Conservation (phyloP, 2,797 vertebrate species). For the Xerus rutilus region DNA sequence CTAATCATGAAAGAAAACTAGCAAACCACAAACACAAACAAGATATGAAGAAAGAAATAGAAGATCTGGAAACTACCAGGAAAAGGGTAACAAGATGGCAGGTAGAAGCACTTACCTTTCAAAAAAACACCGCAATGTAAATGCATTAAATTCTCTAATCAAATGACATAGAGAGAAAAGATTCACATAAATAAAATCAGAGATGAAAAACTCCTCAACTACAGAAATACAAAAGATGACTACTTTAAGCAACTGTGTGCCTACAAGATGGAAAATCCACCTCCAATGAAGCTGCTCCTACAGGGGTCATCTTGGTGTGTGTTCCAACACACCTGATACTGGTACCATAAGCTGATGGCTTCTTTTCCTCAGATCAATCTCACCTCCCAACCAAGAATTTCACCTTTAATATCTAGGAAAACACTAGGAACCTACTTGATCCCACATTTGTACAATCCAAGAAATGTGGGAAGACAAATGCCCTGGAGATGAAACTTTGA, state of each 20-base stretch:
- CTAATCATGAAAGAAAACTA: not conserved
- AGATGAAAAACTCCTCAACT: not conserved
- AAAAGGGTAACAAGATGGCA: not conserved
- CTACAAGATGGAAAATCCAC: not conserved
- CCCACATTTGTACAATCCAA: not conserved
- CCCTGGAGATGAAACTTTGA: not conserved
- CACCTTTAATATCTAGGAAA: not conserved
- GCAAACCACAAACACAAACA: not conserved
- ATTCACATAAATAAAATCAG: not conserved
- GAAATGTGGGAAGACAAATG: not conserved
- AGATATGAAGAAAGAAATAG: not conserved
- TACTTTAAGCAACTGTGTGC: not conserved
- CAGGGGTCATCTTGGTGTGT: not conserved
- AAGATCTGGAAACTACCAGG: not conserved
- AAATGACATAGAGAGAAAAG: not conserved
- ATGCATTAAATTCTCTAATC: not conserved
- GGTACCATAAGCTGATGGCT: not conserved
- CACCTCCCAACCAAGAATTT: not conserved
- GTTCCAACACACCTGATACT: not conserved
- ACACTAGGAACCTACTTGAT: not conserved
- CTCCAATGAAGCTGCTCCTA: not conserved
- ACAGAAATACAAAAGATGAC: not conserved
- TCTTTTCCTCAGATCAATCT: not conserved
- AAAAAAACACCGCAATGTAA: not conserved
- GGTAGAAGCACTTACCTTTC: not conserved